Evolutionary conservation across 2,113 vertebrate species (phyloP), one percentile per base, ranked within the genome.

Genomic region (Peromyscus maniculatus): DNA sequence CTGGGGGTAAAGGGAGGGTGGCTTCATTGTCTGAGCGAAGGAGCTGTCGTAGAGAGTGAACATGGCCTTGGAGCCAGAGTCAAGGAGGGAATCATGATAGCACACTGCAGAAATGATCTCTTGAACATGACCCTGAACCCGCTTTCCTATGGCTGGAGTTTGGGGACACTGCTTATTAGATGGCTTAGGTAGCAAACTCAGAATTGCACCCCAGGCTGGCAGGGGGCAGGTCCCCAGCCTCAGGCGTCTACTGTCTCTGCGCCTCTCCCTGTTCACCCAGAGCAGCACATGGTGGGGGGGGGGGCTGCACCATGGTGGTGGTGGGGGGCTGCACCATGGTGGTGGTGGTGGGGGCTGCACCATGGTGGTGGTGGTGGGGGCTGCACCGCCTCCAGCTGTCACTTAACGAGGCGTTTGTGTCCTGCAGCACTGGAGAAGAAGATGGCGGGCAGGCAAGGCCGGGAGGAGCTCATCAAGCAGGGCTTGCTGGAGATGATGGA

Each of bases 351-450:
- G n/a, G n/a, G n/a, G n/a, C n/a, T n/a, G n/a, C n/a, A n/a, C n/a
- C n/a, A n/a, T n/a, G n/a, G n/a, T n/a, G n/a, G n/a, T n/a, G n/a
- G n/a, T n/a, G n/a, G n/a, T n/a, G 6, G 0, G 4, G 12, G 17
- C 31, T 16, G 1, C 3, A 12, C 17, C 24, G 31, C 8, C 39
- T 15, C 21, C 7, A 6, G 26, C 75, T 4, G 2, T 22, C 46
- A 16, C 67, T 80, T 57, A 89, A 72, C 13, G 39, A 33, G 4
- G 1, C 7, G 13, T 67, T 8, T 94, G 67, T 95, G 75, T 97
- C 16, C 1, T 92, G 93, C 98, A 99, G 99, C 98, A 1, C 98
- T 99, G 98, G 99, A 99, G 98, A 99, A 99, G 98, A 99, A 99
- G 98, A 99, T 99, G 95, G 98, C 99, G 3, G 95, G 98, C 75